These are phyloP conservation scores for Ramphastos sulfuratus DNA, from an alignment of 2,113 vertebrate genomes.

Conservation along the genomic window DNA sequence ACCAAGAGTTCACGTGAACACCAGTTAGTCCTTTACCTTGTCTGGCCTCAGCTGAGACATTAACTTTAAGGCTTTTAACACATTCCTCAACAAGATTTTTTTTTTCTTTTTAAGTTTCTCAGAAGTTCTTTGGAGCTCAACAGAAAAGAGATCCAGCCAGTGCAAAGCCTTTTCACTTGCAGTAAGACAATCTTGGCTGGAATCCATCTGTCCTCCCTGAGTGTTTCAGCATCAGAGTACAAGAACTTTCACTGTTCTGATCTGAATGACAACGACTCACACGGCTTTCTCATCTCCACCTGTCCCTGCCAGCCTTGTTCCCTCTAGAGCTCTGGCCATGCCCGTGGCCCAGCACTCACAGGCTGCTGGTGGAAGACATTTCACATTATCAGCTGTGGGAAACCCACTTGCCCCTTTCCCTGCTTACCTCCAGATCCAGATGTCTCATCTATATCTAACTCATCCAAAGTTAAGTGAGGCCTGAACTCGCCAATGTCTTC, in stretches of 20 bases:
- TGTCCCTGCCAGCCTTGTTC: not conserved
- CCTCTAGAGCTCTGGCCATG: not conserved
- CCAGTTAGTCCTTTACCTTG: constrained; percentile 5
- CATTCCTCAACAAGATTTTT: not conserved
- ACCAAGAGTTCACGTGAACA: constrained; percentile 9
- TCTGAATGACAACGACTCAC: not conserved
- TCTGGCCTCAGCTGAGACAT: not conserved
- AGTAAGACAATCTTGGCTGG: not conserved
- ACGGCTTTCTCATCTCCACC: not conserved
- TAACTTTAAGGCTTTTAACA: constrained; percentile 14
- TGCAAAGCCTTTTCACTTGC: not conserved
- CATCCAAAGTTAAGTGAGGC: constrained; percentile 43
- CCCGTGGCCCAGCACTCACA: not conserved
- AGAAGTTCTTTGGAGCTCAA: not conserved
- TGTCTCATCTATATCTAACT: constrained; percentile 59
- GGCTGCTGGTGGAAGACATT: not conserved
- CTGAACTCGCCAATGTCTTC: constrained; percentile 53
- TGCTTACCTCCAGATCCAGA: constrained; percentile 88
- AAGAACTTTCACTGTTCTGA: constrained; percentile 4
- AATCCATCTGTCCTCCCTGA: not conserved
- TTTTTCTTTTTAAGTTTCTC: not conserved
- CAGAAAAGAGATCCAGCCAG: not conserved
- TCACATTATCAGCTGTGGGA: not conserved
- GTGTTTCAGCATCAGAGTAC: constrained; percentile 21
- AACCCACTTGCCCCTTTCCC: not conserved